Conservation (phyloP, 2,888 invertebrate species). For the Cordilura impudica region DNA sequence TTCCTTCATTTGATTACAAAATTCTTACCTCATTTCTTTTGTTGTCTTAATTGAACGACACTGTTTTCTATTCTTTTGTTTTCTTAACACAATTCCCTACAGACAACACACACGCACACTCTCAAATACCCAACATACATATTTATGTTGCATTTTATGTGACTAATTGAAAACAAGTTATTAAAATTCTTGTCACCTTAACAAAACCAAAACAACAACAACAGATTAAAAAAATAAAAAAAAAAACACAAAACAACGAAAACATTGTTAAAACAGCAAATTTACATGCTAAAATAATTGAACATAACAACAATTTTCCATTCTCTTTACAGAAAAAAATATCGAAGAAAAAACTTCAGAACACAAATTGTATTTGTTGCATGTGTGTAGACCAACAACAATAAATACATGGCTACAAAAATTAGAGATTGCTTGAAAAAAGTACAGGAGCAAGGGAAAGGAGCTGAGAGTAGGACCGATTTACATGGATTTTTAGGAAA, state of each 20-base stretch:
- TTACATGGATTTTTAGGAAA: slow-evolving; percentile 17
- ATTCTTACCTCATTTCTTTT: no score
- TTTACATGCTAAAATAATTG: slow-evolving; percentile 75
- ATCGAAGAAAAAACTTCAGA: background rate
- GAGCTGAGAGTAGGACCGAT: background rate
- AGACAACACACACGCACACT: no score
- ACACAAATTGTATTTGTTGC: slow-evolving; percentile 39
- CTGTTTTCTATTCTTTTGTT: background rate
- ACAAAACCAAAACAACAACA: background rate
- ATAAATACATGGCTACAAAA: slow-evolving; percentile 36
- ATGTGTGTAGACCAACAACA: slow-evolving; percentile 51
- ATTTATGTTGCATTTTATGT: slow-evolving; percentile 55
- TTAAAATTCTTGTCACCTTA: slow-evolving; percentile 65
- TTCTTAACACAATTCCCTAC: slow-evolving; percentile 4
- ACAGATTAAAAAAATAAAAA: slow-evolving; percentile 7
- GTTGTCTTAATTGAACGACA: slow-evolving; percentile 39
- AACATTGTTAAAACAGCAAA: slow-evolving; percentile 67
- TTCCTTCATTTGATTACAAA: no score
- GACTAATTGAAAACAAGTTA: slow-evolving; percentile 65
- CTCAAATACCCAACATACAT: slow-evolving; percentile 40
- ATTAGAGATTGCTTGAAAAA: slow-evolving; percentile 26
- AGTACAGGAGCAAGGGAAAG: background rate
- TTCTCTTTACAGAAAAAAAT: slow-evolving; percentile 61
- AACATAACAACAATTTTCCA: slow-evolving; percentile 72
- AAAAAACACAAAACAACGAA: no score